Conservation (phyloP, 2,797 vertebrate genomes). For the Liparis tanakae region DNA sequence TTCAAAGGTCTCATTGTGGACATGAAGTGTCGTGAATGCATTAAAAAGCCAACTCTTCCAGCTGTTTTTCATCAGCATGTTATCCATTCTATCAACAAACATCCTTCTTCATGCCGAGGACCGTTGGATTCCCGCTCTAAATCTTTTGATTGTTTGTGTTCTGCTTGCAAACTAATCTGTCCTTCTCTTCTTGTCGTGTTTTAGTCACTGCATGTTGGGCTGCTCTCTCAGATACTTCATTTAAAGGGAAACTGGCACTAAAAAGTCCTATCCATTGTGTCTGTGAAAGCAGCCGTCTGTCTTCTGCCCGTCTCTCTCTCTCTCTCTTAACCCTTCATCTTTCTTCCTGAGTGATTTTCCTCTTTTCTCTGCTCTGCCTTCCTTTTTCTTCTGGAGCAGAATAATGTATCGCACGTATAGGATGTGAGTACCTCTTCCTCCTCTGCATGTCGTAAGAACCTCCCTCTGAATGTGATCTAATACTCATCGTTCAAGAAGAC, state of each 20-base stretch:
- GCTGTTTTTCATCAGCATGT: constrained; percentile 40
- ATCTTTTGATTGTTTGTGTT: constrained; percentile 20
- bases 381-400: constrained; percentile 93
- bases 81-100: constrained; percentile 5
- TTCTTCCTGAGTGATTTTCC: constrained; percentile 84
- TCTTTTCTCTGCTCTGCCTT: constrained; percentile 92
- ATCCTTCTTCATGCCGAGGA: neutral
- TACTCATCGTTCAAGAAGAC: neutral
- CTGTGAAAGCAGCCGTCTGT: constrained; percentile 52
- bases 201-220: constrained; percentile 55
- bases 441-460: constrained; percentile 41
- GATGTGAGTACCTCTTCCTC: constrained; percentile 94
- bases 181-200: constrained; percentile 26
- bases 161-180: constrained; percentile 21
- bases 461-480: constrained; percentile 13
- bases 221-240: constrained; percentile 46
- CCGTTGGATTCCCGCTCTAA: constrained; percentile 6
- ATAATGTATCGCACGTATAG: constrained; percentile 99
- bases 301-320: constrained; percentile 35
- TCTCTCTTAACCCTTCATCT: constrained; percentile 77
- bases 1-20: neutral
- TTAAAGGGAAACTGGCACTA: neutral
- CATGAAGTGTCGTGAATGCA: neutral
- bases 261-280: neutral
- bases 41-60: constrained; percentile 15